Evolutionary conservation across 2,888 invertebrate species (phyloP), one percentile per base, ranked within the genome.

Genomic region (Stegophylla sp.): DNA sequence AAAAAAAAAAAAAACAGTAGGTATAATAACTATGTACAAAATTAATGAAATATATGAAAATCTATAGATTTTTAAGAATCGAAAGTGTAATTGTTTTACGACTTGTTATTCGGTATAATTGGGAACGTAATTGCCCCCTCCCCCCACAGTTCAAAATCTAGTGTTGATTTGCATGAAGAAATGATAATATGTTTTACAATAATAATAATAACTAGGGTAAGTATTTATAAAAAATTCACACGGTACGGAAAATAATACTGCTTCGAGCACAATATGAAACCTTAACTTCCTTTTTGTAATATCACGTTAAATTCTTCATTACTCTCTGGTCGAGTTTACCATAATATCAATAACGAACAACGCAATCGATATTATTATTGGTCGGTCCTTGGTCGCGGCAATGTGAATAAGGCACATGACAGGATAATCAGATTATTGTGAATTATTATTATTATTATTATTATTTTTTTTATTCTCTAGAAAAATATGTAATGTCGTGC

Each of bases 381-480:
- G 34, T 53, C 51, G 51, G 69, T 20, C 69, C 69, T 69, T 69
- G 69, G 15, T 69, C 1, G n/a, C 13, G 51, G 10, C 17, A 13
- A 56, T 71, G 41, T 56, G 53, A 34, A 23, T 4, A 20, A 9
- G 3, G 7, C 15, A 53, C 17, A 17, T 5, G 15, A 34, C 15
- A 15, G 15, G 17, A 41, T 56, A 17, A 23, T 56, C 9, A 3
- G 1, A 43, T 53, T 43, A 17, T n/a, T 71, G n/a, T 5, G 13
- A 0, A 53, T 51, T 15, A 41, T 41, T 53, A n/a, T n/a, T n/a
- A 28, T n/a, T 43, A 20, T 20, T 20, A 20, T 10, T 45, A 15
- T 45, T 45, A 13, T 53, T 53, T 53, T 67, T 17, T 67, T 71
- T 53, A 20, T 71, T n/a, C 20, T 53, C 34, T 71, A 53, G 53